These are phyloP conservation scores for Opisthograptis luteolata DNA, from an alignment of 2,888 invertebrate species.

Conservation along the genomic window DNA sequence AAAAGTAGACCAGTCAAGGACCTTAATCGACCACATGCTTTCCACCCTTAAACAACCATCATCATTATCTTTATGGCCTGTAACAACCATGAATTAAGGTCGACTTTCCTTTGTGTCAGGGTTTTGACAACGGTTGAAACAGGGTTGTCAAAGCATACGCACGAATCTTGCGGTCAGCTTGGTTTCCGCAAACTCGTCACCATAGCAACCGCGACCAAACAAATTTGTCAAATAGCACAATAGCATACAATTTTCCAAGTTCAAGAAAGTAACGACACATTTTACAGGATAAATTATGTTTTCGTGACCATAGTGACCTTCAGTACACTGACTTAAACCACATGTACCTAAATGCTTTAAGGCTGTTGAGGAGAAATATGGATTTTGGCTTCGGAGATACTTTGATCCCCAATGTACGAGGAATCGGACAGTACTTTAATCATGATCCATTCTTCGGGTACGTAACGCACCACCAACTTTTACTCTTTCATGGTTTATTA, in stretches of 20 bases:
- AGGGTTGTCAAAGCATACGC: conserved; percentile 39
- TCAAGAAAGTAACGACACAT: conserved; percentile 60
- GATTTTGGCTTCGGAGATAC: conserved; percentile 76
- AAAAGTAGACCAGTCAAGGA: conserved; percentile 63
- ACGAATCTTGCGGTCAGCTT: conserved; percentile 46
- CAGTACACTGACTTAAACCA: conserved; percentile 31
- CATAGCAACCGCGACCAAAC: conserved; percentile 66
- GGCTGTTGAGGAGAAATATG: conserved; percentile 62
- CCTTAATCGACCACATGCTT: conserved; percentile 40
- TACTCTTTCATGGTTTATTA: no score
- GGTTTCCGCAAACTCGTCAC: conserved; percentile 66
- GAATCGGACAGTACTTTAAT: conserved; percentile 65
- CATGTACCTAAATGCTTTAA: conserved; percentile 55
- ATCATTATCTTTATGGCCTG: conserved; percentile 26
- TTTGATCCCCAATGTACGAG: conserved; percentile 69
- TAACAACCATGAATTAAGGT: conserved; percentile 38
- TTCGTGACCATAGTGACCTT: conserved; percentile 52
- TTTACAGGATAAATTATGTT: conserved; percentile 67
- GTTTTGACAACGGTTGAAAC: conserved; percentile 6
- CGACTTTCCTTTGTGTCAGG: conserved; percentile 28
- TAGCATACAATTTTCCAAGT: conserved; percentile 54
- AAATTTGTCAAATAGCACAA: conserved; percentile 68
- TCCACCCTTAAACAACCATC: conserved; percentile 11
- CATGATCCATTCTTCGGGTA: conserved; percentile 68
- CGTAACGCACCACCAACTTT: conserved; percentile 46